Evolutionary conservation across 2,797 vertebrate species (phyloP), one percentile per base, ranked within the genome.

Genomic region (Falco naumanni): DNA sequence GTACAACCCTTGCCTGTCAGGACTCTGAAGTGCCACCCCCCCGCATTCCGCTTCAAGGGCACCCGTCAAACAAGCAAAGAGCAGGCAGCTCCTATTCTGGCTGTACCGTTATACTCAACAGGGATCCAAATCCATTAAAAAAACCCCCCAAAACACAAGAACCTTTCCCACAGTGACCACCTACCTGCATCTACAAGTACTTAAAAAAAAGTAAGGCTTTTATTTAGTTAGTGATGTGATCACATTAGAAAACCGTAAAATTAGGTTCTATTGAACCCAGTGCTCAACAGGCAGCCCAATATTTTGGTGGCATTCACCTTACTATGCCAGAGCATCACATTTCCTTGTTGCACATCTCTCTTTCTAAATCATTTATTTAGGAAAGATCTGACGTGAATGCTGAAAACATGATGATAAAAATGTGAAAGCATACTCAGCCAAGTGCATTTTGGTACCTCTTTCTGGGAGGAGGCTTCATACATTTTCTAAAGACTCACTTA

Each of bases 201-300:
- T 78, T 6, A 1, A 6, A 60, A 50, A 50, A 84, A 80, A 24
- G 1, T 8, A n/a, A 45, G 8, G 5, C 1, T 4, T 10, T 57
- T 75, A 85, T 25, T 24, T 28, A 24, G 34, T 75, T 74, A 87
- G 13, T 77, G 16, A 61, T 4, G 6, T 17, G 28, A 81, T 80
- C 65, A 64, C 39, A 64, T 56, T 15, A 83, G 21, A 89, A 93
- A 87, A 60, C 9, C 20, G 71, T 39, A 45, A 37, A 86, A 78
- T 28, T 24, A 88, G 39, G 43, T 81, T 86, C 51, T 89, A 56
- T 45, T 56, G 60, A 86, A 81, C n/a, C 19, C 34, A 65, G 5
- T 3, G 4, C 75, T 80, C 16, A 68, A 65, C 29, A 77, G 29
- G n/a, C 33, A 50, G 60, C 26, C 51, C 33, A 61, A 13, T 66